Conservation (phyloP, 2,888 invertebrate genomes). For the Patella depressa region DNA sequence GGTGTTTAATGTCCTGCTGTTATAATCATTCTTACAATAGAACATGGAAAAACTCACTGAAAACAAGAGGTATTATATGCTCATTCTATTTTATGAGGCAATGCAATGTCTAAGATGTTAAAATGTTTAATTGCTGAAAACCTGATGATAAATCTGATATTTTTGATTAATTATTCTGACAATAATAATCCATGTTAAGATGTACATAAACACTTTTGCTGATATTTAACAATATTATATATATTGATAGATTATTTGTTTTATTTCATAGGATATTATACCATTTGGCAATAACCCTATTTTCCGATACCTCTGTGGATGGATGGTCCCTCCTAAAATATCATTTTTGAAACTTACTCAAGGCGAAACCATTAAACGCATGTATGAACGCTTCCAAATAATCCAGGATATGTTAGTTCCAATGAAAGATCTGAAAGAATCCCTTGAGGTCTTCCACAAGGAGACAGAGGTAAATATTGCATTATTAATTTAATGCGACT, state of each 20-base stretch:
- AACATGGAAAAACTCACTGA: no score
- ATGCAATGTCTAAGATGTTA: no score
- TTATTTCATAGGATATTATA: conserved; percentile 79
- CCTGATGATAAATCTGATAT: no score
- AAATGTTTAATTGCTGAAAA: no score
- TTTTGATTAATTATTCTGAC: no score
- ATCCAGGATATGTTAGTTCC: conserved; percentile 88
- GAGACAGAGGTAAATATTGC: conserved; percentile 76
- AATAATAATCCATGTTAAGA: no score
- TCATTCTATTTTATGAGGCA: no score
- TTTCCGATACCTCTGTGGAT: conserved; percentile 83
- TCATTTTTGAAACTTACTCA: conserved; percentile 85
- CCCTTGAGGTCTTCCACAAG: conserved; percentile 79
- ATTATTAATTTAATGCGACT: neutral
- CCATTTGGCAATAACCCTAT: conserved; percentile 84
- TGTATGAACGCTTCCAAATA: conserved; percentile 84
- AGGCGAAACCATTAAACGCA: conserved; percentile 78
- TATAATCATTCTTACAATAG: no score
- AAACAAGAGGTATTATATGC: no score
- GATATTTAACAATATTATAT: no score
- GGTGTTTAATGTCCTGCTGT: neutral
- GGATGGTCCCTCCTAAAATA: conserved; percentile 88
- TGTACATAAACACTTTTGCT: no score
- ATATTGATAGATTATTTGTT: neutral
- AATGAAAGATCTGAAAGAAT: conserved; percentile 75